These are phyloP conservation scores for Metacarcinus magister DNA, from an alignment of 2,888 invertebrate genomes.

Conservation along the genomic window DNA sequence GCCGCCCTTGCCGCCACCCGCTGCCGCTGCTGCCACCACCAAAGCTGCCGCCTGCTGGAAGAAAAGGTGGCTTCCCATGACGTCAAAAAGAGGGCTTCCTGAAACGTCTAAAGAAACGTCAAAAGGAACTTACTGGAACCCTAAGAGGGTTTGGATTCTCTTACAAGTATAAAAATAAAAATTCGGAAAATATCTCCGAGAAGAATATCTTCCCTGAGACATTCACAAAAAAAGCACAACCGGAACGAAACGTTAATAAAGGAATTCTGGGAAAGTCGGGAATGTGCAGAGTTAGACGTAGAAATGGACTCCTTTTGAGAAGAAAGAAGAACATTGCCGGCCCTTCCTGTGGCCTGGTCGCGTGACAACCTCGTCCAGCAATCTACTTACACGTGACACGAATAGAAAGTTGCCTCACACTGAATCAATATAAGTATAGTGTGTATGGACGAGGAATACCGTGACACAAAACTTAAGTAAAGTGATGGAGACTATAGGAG, in stretches of 20 bases:
- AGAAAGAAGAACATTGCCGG: neutral
- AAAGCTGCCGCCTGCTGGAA: neutral
- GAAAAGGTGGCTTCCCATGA: neutral
- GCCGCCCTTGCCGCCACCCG: neutral
- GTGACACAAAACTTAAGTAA: neutral
- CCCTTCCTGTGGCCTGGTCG: neutral
- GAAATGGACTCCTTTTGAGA: neutral
- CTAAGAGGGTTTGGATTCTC: conserved; percentile 1
- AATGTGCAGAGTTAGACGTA: neutral
- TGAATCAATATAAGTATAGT: neutral
- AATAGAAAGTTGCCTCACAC: neutral
- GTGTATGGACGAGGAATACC: neutral
- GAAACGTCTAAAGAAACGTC: neutral
- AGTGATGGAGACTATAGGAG: neutral
- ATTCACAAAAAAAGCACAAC: neutral
- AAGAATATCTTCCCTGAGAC: neutral
- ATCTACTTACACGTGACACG: neutral
- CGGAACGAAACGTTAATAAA: conserved; percentile 19
- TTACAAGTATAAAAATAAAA: conserved; percentile 18
- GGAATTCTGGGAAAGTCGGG: conserved; percentile 38
- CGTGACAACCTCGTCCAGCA: neutral
- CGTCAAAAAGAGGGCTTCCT: conserved; percentile 8
- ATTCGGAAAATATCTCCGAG: neutral
- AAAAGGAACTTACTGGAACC: conserved; percentile 18
- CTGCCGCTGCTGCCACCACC: neutral